Evolutionary conservation across 2,113 vertebrate species (phyloP).

Genomic region (Zosterops hypoxanthus): DNA sequence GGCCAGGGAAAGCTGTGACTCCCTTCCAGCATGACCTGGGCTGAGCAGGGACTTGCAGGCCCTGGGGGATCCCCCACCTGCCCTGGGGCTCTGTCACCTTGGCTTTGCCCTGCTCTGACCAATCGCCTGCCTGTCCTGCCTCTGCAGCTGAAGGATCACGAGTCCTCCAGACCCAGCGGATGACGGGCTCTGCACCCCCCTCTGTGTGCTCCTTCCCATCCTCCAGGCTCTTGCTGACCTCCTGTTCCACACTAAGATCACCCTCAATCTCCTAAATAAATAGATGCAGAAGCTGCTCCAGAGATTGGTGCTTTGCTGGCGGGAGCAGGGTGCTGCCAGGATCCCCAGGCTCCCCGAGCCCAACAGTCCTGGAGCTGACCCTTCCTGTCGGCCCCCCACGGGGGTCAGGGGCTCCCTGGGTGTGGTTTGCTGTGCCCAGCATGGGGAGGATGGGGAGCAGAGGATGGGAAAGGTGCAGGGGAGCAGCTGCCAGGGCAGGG

Average conservation of each 20-base stretch:
- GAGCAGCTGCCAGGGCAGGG: not conserved
- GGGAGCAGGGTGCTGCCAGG: not conserved
- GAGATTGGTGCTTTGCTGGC: rapidly evolving
- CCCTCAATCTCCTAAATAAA: not conserved
- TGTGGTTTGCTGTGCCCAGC: not conserved
- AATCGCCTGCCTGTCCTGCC: not conserved
- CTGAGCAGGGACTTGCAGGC: not conserved
- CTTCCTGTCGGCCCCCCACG: not conserved
- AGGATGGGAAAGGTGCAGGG: not conserved
- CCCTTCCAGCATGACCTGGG: not conserved
- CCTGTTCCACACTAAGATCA: not conserved
- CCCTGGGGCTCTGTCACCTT: rapidly evolving
- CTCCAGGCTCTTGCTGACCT: not conserved
- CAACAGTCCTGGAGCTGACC: not conserved
- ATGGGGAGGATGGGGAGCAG: not conserved
- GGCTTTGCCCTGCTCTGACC: not conserved
- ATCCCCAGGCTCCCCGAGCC: not conserved
- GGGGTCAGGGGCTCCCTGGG: not conserved
- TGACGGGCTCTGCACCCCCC: not conserved
- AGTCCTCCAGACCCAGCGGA: not conserved
- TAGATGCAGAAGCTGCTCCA: not conserved
- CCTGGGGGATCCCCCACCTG: rapidly evolving
- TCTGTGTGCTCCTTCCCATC: rapidly evolving
- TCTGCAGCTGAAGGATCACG: not conserved
- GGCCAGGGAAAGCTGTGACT: not conserved